Conservation (phyloP, 2,797 vertebrate species). For the Anguilla anguilla region DNA sequence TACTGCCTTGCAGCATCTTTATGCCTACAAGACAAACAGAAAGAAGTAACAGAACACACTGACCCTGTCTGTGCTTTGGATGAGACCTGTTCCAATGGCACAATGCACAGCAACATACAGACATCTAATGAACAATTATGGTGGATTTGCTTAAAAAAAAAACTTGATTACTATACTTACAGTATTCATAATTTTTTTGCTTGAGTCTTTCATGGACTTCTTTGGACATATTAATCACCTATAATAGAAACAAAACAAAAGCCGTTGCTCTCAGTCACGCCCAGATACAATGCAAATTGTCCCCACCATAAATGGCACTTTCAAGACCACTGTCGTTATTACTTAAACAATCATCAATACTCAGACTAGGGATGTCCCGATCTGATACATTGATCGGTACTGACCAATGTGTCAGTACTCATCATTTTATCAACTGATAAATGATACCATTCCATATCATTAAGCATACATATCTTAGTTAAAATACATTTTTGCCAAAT, state of each 20-base stretch:
- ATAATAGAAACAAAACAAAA: background rate
- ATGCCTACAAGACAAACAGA: background rate
- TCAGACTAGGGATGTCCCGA: background rate
- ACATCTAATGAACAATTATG: background rate
- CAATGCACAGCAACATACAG: background rate
- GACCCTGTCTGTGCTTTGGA: background rate
- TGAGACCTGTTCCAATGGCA: background rate
- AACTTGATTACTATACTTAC: background rate
- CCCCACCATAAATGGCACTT: background rate
- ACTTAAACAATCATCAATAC: background rate
- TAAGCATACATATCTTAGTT: no score
- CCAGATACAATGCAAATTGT: background rate
- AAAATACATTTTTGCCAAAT: no score
- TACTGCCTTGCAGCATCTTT: background rate
- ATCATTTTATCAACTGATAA: no score
- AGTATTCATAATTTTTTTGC: conserved; percentile 1
- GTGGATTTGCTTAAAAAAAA: background rate
- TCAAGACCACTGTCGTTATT: background rate
- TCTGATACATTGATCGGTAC: no score
- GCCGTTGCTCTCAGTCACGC: background rate
- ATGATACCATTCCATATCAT: no score
- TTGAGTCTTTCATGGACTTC: background rate
- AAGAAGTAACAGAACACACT: background rate
- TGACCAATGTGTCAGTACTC: no score
- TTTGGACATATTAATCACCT: background rate